A percentile compares a stretch with the other conserved stretches of the same genome.
Evolutionary conservation across 2,113 vertebrate species (phyloP).

Genomic region (Paraplagusia blochii): DNA sequence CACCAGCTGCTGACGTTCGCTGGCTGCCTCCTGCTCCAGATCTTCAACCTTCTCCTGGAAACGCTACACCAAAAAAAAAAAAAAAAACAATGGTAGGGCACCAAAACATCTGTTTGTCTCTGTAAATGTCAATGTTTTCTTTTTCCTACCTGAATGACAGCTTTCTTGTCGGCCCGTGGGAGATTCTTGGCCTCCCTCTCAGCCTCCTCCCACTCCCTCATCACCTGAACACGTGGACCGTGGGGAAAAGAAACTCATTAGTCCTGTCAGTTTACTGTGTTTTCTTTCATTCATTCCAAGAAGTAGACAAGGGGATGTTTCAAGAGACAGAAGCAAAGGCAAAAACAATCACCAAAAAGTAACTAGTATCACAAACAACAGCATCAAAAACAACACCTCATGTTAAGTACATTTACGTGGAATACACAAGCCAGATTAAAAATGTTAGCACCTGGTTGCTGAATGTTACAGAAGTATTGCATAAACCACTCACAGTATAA

Average conservation of each 20-base stretch:
- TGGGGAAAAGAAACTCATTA: neutral
- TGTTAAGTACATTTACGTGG: no score
- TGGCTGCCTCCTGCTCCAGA: constrained; percentile 94
- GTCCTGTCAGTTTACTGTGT: neutral
- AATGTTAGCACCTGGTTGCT: no score
- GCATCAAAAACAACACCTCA: no score
- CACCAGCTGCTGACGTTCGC: constrained; percentile 93
- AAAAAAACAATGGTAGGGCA: neutral
- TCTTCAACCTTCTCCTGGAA: constrained; percentile 98
- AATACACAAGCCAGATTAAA: no score
- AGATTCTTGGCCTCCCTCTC: constrained; percentile 94
- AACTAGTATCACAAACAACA: no score
- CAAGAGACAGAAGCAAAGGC: no score
- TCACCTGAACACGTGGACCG: constrained; percentile 79
- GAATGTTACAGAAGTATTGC: no score
- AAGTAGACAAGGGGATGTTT: neutral
- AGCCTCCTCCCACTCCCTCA: constrained; percentile 98
- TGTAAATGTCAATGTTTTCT: neutral
- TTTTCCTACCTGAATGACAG: constrained; percentile 89
- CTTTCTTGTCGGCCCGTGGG: constrained; percentile 94
- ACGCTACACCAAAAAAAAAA: constrained; percentile 70
- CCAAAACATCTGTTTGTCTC: neutral
- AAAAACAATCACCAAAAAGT: no score
- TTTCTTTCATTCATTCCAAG: neutral
- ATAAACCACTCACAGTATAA: no score